Conservation (phyloP, 2,113 vertebrate species). For the Rhizomys pruinosus region DNA sequence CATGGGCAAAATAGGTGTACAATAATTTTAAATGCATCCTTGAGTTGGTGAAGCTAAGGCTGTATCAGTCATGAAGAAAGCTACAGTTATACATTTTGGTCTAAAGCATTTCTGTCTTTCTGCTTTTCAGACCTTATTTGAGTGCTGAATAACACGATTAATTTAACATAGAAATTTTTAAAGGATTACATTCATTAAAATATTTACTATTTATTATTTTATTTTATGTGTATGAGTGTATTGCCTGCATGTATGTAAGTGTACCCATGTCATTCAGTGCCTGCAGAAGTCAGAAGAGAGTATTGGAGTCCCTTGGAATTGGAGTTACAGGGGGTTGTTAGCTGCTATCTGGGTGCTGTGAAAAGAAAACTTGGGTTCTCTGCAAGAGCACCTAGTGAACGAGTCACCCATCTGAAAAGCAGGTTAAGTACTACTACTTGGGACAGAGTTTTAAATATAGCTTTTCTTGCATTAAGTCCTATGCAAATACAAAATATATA, state of each 20-base stretch:
- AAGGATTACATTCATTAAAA: not conserved
- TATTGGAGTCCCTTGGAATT: no score
- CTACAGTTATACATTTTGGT: not conserved
- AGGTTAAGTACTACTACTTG: not conserved
- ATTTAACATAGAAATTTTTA: not conserved
- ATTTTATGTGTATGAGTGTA: no score
- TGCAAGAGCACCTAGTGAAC: not conserved
- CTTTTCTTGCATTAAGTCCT: not conserved
- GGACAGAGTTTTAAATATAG: conserved; percentile 24
- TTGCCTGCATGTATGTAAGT: no score
- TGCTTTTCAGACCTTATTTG: not conserved
- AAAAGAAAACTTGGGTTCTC: no score
- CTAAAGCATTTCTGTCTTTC: not conserved
- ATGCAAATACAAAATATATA: no score
- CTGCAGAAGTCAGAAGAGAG: no score
- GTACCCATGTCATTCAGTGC: no score
- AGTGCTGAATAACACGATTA: not conserved
- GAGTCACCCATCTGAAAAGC: not conserved
- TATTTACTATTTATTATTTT: no score
- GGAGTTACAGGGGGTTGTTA: no score
- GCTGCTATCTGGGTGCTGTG: no score
- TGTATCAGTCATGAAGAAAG: not conserved
- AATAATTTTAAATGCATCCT: not conserved
- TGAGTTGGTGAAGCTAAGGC: not conserved
- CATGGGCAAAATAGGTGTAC: not conserved